Conservation (phyloP, 1,140 invertebrate genomes). For the Drosophila arizonae region DNA sequence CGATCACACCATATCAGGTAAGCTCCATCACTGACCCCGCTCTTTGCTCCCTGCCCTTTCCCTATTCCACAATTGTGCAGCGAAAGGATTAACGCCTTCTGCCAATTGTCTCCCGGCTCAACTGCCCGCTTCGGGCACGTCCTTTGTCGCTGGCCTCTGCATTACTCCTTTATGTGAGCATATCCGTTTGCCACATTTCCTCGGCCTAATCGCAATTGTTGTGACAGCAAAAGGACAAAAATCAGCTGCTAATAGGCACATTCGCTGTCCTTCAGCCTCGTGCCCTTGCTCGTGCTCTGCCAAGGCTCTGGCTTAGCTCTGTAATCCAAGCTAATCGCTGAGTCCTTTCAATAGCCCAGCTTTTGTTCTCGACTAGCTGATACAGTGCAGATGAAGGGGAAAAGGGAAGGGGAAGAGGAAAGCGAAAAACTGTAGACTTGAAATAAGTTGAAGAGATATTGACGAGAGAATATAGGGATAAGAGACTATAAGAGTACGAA, state of each 20-base stretch:
- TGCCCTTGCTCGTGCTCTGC: not conserved
- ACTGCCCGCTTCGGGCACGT: no score
- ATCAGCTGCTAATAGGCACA: not conserved
- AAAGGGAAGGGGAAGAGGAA: not conserved
- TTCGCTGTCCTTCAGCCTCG: not conserved
- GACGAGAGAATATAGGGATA: not conserved
- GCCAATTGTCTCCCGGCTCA: not conserved
- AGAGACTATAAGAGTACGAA: not conserved
- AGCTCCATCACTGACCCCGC: slow-evolving; percentile 23
- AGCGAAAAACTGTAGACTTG: not conserved
- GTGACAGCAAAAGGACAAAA: not conserved
- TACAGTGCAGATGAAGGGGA: not conserved
- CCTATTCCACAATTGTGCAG: not conserved
- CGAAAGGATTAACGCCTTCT: not conserved
- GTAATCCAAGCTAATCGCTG: not conserved
- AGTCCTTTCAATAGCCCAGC: not conserved
- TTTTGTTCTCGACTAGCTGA: not conserved
- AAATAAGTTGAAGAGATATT: not conserved
- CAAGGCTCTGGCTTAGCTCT: not conserved
- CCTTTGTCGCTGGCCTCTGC: no score
- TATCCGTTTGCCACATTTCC: no score
- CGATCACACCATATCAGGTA: slow-evolving; percentile 82
- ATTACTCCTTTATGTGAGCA: no score
- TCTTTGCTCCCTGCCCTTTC: not conserved
- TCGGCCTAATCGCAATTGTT: not conserved